Conservation (phyloP, 2,888 invertebrate genomes). For the Proisotoma minuta region DNA sequence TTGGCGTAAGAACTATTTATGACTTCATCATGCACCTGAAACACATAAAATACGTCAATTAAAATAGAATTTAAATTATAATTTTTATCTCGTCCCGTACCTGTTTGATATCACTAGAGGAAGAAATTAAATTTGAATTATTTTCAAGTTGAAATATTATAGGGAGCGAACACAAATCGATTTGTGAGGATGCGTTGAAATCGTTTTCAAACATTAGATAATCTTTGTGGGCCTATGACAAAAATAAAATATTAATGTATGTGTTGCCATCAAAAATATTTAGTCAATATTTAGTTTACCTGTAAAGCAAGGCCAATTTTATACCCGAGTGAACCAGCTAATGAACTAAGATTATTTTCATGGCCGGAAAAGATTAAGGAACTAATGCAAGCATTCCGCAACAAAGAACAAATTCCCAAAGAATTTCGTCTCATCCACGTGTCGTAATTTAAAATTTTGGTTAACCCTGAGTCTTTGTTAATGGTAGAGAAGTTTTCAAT, state of each 20-base stretch:
- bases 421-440: slow-evolving; percentile 32
- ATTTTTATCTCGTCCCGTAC: slow-evolving; percentile 10
- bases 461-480: neutral
- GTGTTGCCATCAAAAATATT: neutral
- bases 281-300: slow-evolving; percentile 11
- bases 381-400: slow-evolving; percentile 37
- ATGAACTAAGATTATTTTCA: slow-evolving; percentile 28
- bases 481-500: neutral
- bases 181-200: slow-evolving; percentile 1
- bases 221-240: slow-evolving; percentile 6
- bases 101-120: neutral
- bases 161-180: slow-evolving; percentile 32
- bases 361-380: slow-evolving; percentile 29
- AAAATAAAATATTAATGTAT: neutral
- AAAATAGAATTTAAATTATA: slow-evolving; percentile 12
- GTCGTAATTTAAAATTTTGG: slow-evolving; percentile 13
- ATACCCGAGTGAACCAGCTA: slow-evolving; percentile 35
- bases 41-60: neutral
- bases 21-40: slow-evolving; percentile 25
- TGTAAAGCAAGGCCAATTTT: slow-evolving; percentile 36
- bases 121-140: slow-evolving; percentile 1
- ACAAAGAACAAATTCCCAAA: slow-evolving; percentile 34
- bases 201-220: slow-evolving; percentile 4
- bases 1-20: slow-evolving; percentile 23
- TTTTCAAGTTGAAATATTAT: slow-evolving; percentile 29